A percentile compares a stretch with the other conserved stretches of the same genome.
Conservation (phyloP, 1,140 invertebrate genomes). For the Halesus radiatus region DNA sequence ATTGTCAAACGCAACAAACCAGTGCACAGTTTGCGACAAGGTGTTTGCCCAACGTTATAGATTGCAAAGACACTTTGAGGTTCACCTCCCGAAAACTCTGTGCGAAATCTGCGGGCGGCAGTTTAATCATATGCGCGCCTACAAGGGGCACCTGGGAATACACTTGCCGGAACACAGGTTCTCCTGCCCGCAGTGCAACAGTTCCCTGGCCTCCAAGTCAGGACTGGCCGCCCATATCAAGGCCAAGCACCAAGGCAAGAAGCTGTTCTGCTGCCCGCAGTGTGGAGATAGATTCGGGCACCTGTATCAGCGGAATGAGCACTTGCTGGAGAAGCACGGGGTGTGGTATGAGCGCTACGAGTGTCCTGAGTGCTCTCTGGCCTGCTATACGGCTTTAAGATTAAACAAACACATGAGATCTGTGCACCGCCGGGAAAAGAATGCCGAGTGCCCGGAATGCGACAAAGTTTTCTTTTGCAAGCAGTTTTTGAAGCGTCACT, state of each 20-base stretch:
- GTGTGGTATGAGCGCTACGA: background rate
- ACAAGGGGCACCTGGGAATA: background rate
- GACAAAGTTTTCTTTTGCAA: background rate
- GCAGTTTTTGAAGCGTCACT: background rate
- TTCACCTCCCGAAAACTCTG: background rate
- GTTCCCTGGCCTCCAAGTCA: background rate
- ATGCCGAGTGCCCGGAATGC: background rate
- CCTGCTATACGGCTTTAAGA: background rate
- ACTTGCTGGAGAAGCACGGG: conserved; percentile 9
- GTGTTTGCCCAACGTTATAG: background rate
- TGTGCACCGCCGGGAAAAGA: background rate
- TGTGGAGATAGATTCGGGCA: background rate
- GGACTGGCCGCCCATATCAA: background rate
- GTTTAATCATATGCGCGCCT: background rate
- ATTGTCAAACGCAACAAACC: background rate
- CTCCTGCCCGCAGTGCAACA: background rate
- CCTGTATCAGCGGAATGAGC: background rate
- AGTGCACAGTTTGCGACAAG: background rate
- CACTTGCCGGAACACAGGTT: background rate
- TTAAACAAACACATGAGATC: background rate
- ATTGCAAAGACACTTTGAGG: background rate
- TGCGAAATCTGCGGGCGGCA: background rate
- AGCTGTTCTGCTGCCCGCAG: background rate
- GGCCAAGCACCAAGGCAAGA: background rate
- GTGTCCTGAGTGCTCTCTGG: background rate